These are phyloP conservation scores for Anagrus nilaparvatae DNA, from an alignment of 1,140 invertebrate species.

Conservation along the genomic window DNA sequence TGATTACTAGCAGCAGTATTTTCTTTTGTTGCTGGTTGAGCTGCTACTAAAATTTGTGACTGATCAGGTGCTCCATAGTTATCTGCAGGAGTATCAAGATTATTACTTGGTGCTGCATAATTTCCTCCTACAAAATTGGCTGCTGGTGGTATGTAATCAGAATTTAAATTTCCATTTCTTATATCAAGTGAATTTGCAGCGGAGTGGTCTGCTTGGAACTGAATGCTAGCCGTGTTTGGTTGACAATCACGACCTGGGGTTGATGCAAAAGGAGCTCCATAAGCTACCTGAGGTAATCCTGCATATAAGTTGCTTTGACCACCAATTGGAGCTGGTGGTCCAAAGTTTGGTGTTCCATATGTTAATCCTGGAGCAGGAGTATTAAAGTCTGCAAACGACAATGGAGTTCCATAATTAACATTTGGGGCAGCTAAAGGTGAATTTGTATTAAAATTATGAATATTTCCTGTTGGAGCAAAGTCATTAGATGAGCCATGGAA, in stretches of 20 bases:
- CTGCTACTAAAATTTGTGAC: constrained; percentile 14
- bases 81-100: constrained; percentile 31
- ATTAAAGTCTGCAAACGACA: constrained; percentile 34
- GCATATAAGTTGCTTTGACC: constrained; percentile 30
- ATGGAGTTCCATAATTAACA: constrained; percentile 34
- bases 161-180: too few species aligned
- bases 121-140: too few species aligned
- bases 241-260: constrained; percentile 15
- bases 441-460: constrained; percentile 15
- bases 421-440: constrained; percentile 33
- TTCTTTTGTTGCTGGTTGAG: constrained; percentile 5
- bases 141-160: too few species aligned
- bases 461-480: too few species aligned
- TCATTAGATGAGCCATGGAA: constrained; percentile 22
- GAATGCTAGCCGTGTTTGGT: too few species aligned
- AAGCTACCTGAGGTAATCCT: too few species aligned
- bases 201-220: too few species aligned
- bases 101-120: constrained; percentile 22
- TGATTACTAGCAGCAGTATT: too few species aligned
- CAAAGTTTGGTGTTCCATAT: constrained; percentile 38
- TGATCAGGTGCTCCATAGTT: constrained; percentile 21
- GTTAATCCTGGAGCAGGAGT: constrained; percentile 33
- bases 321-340: constrained; percentile 25
- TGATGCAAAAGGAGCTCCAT: constrained; percentile 22
- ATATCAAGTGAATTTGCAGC: too few species aligned